Percentiles rank a stretch among this genome's conserved stretches.
phyloP scores from a whole-genome alignment of 2,797 vertebrate species.

The Schizothorax lantsangensis region DNA sequence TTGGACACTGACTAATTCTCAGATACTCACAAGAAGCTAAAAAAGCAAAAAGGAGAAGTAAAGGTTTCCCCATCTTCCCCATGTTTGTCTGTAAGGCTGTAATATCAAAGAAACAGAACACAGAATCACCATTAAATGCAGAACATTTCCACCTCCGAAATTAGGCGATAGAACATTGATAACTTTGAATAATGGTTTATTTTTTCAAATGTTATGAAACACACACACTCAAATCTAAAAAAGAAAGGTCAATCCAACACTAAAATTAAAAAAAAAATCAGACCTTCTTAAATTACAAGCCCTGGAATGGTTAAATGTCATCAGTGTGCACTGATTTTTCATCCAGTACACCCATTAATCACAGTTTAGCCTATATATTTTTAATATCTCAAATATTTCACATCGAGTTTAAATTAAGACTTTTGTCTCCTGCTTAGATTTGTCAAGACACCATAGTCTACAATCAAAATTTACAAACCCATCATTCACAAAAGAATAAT shows the following conservation, averaged over 20 bases:
- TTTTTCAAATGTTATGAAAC: not conserved
- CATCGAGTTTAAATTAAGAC: not conserved
- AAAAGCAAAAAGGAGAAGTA: conserved; percentile 66
- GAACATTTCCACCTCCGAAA: not conserved
- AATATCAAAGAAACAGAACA: not conserved
- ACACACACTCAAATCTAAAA: not conserved
- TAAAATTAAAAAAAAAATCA: not conserved
- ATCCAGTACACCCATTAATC: not conserved
- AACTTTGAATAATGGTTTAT: not conserved
- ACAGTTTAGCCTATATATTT: not conserved
- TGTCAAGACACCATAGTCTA: not conserved
- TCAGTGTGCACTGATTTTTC: not conserved
- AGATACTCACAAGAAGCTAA: conserved; percentile 65
- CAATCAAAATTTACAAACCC: not conserved
- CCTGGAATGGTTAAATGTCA: not conserved
- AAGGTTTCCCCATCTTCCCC: conserved; percentile 47
- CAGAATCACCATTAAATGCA: not conserved
- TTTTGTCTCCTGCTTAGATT: not conserved
- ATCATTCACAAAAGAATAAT: not conserved
- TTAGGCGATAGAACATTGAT: not conserved
- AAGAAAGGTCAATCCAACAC: not conserved
- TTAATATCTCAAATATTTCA: not conserved
- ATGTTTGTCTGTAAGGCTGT: conserved; percentile 60
- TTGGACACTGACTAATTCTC: not conserved
- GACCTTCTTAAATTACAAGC: not conserved